Percentiles rank a stretch among this genome's conserved stretches.
These are phyloP conservation scores for Loxodonta africana DNA, from an alignment of 2,113 vertebrate species.

Conservation along the genomic window DNA sequence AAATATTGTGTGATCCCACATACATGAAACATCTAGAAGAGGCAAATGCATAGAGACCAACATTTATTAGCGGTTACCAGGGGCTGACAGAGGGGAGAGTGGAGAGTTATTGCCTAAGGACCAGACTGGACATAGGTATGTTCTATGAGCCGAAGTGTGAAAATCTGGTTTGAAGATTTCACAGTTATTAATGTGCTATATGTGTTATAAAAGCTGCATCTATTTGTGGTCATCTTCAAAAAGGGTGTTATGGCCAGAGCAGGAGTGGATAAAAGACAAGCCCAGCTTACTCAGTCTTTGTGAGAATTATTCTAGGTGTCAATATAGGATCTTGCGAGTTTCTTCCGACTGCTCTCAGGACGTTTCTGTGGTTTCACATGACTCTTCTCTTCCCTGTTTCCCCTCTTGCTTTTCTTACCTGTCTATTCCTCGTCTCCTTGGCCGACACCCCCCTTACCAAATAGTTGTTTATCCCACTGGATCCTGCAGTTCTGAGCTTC, in stretches of 20 bases:
- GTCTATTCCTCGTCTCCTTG: too few relatives aligned
- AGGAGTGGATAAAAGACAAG: neutral
- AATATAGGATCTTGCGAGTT: neutral
- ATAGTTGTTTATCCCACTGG: slow-evolving; percentile 16
- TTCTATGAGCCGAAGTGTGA: neutral
- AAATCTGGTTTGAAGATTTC: neutral
- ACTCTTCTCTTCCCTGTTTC: slow-evolving; percentile 6
- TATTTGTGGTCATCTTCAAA: neutral
- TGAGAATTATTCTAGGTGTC: neutral
- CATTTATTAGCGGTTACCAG: neutral
- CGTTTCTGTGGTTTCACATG: neutral
- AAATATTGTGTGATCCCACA: neutral
- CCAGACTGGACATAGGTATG: accelerated
- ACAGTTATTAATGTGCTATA: neutral
- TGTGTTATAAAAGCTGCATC: neutral
- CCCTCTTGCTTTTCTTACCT: neutral
- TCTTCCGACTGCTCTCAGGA: neutral
- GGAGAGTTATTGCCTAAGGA: neutral
- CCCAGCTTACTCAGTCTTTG: neutral
- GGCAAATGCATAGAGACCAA: neutral
- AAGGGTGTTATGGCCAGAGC: neutral
- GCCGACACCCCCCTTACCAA: neutral
- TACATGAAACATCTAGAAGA: neutral
- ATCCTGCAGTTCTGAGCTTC: slow-evolving; percentile 59
- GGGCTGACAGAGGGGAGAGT: neutral